phyloP scores from a whole-genome alignment of 2,888 invertebrate species.

The Clepsis dumicolana region DNA sequence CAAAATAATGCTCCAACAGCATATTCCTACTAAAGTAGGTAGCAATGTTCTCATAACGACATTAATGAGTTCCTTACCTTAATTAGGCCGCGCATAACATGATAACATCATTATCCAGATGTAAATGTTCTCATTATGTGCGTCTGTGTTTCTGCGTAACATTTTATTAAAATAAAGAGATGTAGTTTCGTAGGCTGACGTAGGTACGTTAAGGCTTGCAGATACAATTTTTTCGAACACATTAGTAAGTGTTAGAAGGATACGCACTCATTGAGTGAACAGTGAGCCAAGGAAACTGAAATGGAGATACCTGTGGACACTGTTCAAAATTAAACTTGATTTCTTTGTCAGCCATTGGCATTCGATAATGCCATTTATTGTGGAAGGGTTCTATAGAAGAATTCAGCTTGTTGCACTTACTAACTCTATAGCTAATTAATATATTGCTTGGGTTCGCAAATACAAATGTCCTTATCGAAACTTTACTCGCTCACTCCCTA shows the following conservation, averaged over 20 bases:
- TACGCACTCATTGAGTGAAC: not conserved
- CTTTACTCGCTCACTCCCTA: no score
- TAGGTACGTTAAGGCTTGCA: not conserved
- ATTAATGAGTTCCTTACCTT: slow-evolving; percentile 16
- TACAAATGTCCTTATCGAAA: no score
- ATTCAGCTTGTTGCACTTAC: no score
- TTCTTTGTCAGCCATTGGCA: no score
- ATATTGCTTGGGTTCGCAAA: no score
- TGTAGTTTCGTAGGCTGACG: not conserved
- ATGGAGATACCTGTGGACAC: not conserved
- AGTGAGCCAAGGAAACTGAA: not conserved
- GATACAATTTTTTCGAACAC: not conserved
- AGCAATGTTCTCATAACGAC: not conserved
- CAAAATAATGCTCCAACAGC: slow-evolving; percentile 2
- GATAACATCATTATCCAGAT: slow-evolving; percentile 29
- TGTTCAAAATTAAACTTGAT: no score
- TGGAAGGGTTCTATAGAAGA: no score
- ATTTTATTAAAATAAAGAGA: slow-evolving; percentile 23
- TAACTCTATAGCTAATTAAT: no score
- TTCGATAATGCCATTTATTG: no score
- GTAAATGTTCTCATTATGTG: slow-evolving; percentile 21
- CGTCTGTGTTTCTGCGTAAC: not conserved
- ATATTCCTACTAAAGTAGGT: not conserved
- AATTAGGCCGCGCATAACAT: slow-evolving; percentile 27
- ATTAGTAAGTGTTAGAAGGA: not conserved